A percentile compares a stretch with the other conserved stretches of the same genome.
phyloP scores from a whole-genome alignment of 2,888 invertebrate genomes.

The Brassicogethes aeneus region DNA sequence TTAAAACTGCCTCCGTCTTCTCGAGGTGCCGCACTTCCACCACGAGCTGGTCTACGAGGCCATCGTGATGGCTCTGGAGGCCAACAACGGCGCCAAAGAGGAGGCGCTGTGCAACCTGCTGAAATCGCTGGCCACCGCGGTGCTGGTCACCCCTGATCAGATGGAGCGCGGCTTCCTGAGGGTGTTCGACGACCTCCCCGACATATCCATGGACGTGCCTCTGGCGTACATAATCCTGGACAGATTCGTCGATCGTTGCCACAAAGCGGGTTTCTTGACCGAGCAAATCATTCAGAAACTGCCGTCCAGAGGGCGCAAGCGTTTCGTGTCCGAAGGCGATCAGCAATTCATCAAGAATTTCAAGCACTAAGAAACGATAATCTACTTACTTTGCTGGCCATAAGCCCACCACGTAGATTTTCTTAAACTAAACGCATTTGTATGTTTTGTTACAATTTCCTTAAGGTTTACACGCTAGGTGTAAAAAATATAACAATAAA shows the following conservation, averaged over 20 bases:
- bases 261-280: slow-evolving; percentile 61
- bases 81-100: slow-evolving; percentile 68
- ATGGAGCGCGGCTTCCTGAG: slow-evolving; percentile 84
- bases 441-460: not conserved
- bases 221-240: slow-evolving; percentile 82
- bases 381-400: slow-evolving; percentile 5
- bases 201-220: slow-evolving; percentile 89
- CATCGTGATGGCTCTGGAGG: slow-evolving; percentile 77
- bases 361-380: slow-evolving; percentile 5
- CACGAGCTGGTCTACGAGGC: slow-evolving; percentile 93
- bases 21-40: slow-evolving; percentile 94
- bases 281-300: slow-evolving; percentile 66
- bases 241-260: slow-evolving; percentile 64
- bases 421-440: slow-evolving; percentile 1
- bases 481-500: slow-evolving; percentile 8
- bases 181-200: slow-evolving; percentile 80
- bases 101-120: slow-evolving; percentile 74
- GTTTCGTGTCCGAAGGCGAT: slow-evolving; percentile 92
- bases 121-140: slow-evolving; percentile 62
- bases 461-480: not conserved
- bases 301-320: slow-evolving; percentile 79
- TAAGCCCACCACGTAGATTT: slow-evolving; percentile 1
- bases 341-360: slow-evolving; percentile 68
- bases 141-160: slow-evolving; percentile 76
- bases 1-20: slow-evolving; percentile 77